Evolutionary conservation across 2,113 vertebrate genomes (phyloP).

Genomic region (Caretta caretta): DNA sequence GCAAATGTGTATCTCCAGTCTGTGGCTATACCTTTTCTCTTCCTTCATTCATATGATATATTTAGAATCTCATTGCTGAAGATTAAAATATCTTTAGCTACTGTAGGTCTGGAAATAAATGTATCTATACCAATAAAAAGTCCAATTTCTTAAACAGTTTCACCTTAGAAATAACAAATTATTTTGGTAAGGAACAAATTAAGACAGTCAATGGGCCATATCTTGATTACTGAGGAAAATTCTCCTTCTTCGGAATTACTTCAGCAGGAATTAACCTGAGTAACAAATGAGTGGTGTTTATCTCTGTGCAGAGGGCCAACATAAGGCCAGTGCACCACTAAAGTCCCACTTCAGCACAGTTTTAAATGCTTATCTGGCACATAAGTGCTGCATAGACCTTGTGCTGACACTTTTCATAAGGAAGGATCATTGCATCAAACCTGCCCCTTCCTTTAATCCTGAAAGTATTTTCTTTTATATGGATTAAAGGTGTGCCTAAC

Average conservation of each 20-base stretch:
- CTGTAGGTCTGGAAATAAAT: neutral
- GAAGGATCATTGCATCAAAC: too few species aligned
- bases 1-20: too few species aligned
- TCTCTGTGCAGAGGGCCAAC: neutral
- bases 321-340: neutral
- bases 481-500: too few species aligned
- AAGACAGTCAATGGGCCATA: accelerated
- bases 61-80: neutral
- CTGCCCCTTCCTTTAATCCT: neutral
- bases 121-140: neutral
- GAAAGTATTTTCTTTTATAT: too few species aligned
- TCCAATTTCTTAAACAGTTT: neutral
- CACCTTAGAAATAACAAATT: neutral
- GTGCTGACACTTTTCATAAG: neutral
- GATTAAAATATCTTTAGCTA: neutral
- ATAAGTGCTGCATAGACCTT: neutral
- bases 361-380: neutral
- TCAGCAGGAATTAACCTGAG: accelerated
- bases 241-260: neutral
- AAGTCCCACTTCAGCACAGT: neutral
- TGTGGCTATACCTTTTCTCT: neutral
- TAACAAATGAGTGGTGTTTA: neutral
- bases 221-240: neutral
- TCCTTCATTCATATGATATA: accelerated
- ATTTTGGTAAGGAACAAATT: neutral